Base-by-base conservation (phyloP, 2,888 invertebrate species). In the Dasypogon diadema region DNA sequence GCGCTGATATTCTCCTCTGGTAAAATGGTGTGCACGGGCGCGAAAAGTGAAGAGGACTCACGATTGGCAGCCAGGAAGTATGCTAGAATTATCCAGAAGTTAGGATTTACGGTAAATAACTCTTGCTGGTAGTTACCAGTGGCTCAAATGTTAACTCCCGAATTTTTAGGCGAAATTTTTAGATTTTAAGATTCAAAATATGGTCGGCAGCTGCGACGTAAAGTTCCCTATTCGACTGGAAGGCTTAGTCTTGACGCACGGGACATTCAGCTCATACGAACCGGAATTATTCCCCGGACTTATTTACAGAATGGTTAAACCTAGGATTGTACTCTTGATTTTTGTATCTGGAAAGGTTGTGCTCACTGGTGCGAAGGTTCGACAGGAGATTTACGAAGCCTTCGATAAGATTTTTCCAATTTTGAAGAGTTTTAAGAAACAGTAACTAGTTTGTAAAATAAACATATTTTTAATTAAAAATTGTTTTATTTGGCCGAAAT, bases 341-440 rank as follows among this genome's bases (percentile, higher is more conserved):
- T 99, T 99, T 87, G 99, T 99, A 2, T 98, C 98, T 79, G 99
- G 99, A 63, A 99, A 99, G 90, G 93, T 99, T 77, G 99, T 99
- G 14, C 89, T 99, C 79, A 99, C 99, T 79, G 98, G 98, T 80
- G 98, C 97, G 77, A 99, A 99, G 89, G 93, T 94, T 51, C 89
- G 98, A 80, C 91, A 92, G 84, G 98, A 86, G 77, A 95, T 99
- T 75, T 95, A 97, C 85, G 97, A 98, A 85, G 97, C 98, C 14
- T 92, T 99, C 86, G 95, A 95, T 83, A 97, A 96, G 85, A 99
- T 99, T 84, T 97, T 97, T 87, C 98, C 98, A 8, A 97, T 98
- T 83, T 87, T 98, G 79, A 96, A 96, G 86, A 97, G 97, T 86
- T 99, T 97, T 85, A 94, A 96, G 83, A 99, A 99, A 85, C 93